These are phyloP conservation scores for Muscicapa comitata DNA, from an alignment of 2,797 vertebrate genomes.

Conservation along the genomic window DNA sequence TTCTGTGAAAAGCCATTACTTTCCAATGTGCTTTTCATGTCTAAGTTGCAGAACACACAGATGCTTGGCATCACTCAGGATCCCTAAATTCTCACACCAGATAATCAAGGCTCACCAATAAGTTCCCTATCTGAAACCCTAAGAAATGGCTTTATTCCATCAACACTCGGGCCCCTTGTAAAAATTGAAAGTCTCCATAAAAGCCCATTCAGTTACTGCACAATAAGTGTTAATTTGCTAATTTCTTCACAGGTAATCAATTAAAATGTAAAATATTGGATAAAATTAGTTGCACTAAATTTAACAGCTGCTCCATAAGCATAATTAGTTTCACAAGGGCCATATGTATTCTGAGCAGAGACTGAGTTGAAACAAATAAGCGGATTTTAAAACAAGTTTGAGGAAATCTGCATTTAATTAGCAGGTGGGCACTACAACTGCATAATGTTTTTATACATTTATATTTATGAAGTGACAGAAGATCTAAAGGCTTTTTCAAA, in stretches of 20 bases:
- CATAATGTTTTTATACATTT: constrained; percentile 90
- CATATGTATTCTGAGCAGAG: constrained; percentile 80
- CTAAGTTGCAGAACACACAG: constrained; percentile 78
- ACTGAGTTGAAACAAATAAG: constrained; percentile 82
- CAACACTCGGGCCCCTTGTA: constrained; percentile 73
- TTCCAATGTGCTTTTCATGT: constrained; percentile 80
- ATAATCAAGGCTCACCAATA: constrained; percentile 72
- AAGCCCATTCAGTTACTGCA: constrained; percentile 84
- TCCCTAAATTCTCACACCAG: constrained; percentile 83
- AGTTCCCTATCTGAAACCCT: constrained; percentile 57
- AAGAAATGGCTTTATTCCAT: constrained; percentile 79
- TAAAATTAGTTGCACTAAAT: constrained; percentile 85
- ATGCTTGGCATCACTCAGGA: constrained; percentile 85
- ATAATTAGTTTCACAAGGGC: constrained; percentile 84
- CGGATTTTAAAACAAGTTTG: constrained; percentile 82
- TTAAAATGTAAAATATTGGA: constrained; percentile 85
- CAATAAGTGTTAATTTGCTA: constrained; percentile 96
- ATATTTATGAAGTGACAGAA: constrained; percentile 99
- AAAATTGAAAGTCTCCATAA: constrained; percentile 78
- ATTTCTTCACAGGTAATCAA: constrained; percentile 93
- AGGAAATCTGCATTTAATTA: constrained; percentile 98
- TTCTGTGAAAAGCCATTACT: constrained; percentile 80
- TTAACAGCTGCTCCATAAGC: constrained; percentile 83
- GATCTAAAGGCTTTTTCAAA: constrained; percentile 96
- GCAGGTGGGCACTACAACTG: constrained; percentile 95